Evolutionary conservation across 23 tunicate genomes (phyloP).

Genomic region (Oikopleura albicans): DNA sequence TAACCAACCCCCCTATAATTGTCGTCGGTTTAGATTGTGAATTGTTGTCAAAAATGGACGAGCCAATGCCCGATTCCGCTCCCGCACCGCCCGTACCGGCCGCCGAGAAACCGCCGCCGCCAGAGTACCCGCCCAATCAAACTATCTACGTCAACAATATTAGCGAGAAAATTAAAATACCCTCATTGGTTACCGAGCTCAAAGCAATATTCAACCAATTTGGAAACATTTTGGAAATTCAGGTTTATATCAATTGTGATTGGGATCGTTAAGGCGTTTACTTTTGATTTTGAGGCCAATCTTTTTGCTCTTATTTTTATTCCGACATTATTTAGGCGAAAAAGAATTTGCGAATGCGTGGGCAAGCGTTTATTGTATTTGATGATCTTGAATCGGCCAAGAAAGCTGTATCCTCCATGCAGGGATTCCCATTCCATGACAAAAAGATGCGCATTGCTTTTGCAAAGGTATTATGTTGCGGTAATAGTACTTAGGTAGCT

Average conservation of each 20-base stretch:
- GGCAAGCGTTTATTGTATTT: slow-evolving; percentile 82
- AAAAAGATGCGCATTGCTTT: slow-evolving; percentile 36
- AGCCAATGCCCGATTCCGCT: background rate
- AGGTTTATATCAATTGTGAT: slow-evolving; percentile 19
- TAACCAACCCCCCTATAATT: too few relatives aligned
- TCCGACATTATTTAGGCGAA: slow-evolving; percentile 16
- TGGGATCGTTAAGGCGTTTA: too few relatives aligned
- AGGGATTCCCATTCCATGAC: slow-evolving; percentile 86
- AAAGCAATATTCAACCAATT: slow-evolving; percentile 85
- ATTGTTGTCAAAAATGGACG: too few relatives aligned
- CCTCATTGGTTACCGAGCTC: slow-evolving; percentile 15
- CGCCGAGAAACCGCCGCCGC: background rate
- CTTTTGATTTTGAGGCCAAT: too few relatives aligned
- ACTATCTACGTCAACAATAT: slow-evolving; percentile 75
- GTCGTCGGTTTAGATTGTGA: too few relatives aligned
- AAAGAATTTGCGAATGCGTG: slow-evolving; percentile 79
- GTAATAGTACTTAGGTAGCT: too few relatives aligned
- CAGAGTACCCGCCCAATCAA: slow-evolving; percentile 31
- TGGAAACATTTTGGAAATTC: slow-evolving; percentile 81
- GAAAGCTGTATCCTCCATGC: slow-evolving; percentile 70
- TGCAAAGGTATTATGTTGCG: too few relatives aligned
- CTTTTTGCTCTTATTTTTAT: background rate
- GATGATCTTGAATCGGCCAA: slow-evolving; percentile 83
- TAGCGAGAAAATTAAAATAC: slow-evolving; percentile 66
- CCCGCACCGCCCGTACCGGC: background rate